Conservation (phyloP, 1,140 invertebrate genomes). For the Drosophila bipectinata region DNA sequence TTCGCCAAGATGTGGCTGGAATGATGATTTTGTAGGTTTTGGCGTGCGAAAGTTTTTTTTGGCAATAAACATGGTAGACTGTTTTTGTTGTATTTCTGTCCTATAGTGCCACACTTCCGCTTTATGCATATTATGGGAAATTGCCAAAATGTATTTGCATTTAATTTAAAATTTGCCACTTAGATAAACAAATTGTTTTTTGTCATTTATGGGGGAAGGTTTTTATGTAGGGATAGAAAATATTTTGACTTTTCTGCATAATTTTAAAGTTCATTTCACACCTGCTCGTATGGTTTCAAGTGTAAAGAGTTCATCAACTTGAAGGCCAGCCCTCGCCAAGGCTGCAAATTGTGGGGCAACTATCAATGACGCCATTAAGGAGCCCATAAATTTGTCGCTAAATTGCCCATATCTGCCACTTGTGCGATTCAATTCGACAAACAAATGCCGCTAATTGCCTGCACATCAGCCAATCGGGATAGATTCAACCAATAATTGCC, state of each 20-base stretch:
- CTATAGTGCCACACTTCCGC: slow-evolving; percentile 37
- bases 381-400: slow-evolving; percentile 65
- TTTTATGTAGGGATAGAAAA: not conserved
- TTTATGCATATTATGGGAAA: slow-evolving; percentile 49
- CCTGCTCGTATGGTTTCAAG: not conserved
- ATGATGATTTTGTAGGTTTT: slow-evolving; percentile 50
- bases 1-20: slow-evolving; percentile 33
- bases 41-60: slow-evolving; percentile 65
- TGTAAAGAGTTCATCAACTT: slow-evolving; percentile 7
- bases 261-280: not conserved
- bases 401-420: slow-evolving; percentile 34
- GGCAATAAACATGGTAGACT: slow-evolving; percentile 16
- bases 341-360: slow-evolving; percentile 18
- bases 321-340: slow-evolving; percentile 11
- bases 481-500: slow-evolving; percentile 54
- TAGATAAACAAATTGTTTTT: not conserved
- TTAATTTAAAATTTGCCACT: not conserved
- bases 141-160: slow-evolving; percentile 22
- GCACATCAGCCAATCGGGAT: slow-evolving; percentile 22
- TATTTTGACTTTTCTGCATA: not conserved
- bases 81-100: slow-evolving; percentile 24
- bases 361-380: slow-evolving; percentile 59
- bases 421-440: slow-evolving; percentile 34
- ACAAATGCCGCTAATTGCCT: slow-evolving; percentile 73
- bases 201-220: not conserved